Evolutionary conservation across 2,888 invertebrate species (phyloP).

Genomic region (Heliconius ismenius): DNA sequence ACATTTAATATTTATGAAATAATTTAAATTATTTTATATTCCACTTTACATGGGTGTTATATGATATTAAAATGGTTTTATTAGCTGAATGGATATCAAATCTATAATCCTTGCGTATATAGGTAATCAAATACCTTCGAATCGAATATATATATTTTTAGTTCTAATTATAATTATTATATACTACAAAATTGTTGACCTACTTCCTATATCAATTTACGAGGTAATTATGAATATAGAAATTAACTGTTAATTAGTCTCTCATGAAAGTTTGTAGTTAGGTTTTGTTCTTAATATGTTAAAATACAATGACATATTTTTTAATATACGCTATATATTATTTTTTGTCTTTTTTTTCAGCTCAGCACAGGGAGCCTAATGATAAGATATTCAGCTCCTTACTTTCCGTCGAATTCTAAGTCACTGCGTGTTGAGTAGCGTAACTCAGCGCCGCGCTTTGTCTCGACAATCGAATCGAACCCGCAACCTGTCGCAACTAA

Average conservation of each 20-base stretch:
- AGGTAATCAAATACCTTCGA: not conserved
- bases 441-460: not conserved
- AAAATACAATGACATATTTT: not conserved
- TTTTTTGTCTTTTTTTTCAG: no score
- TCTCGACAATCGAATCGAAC: no score
- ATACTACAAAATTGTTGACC: not conserved
- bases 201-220: not conserved
- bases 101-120: not conserved
- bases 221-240: not conserved
- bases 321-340: no score
- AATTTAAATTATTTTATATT: no score
- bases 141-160: not conserved
- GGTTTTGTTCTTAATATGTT: not conserved
- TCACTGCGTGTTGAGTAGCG: not conserved
- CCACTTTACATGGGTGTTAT: no score
- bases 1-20: no score
- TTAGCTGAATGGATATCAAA: not conserved
- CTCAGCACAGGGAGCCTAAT: not conserved
- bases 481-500: no score
- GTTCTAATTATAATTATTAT: not conserved
- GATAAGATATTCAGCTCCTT: not conserved
- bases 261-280: not conserved
- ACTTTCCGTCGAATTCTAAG: not conserved
- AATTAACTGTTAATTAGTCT: not conserved
- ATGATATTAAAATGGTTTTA: no score